Conservation (phyloP, 2,888 invertebrate genomes). For the Eupithecia dodoneata region DNA sequence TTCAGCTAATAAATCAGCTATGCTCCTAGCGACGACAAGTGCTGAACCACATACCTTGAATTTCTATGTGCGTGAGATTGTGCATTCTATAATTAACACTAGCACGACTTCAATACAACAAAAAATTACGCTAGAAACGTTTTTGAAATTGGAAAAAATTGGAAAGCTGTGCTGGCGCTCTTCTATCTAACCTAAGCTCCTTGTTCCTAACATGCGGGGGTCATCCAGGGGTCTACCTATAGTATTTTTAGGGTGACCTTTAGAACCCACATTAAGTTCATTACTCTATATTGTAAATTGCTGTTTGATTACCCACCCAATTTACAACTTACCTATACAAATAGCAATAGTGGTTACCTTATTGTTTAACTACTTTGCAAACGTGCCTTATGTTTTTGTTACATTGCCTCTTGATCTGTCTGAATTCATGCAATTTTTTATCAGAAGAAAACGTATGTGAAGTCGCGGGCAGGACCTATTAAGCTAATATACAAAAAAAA, state of each 20-base stretch:
- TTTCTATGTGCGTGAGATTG: neutral
- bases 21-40: too few species aligned
- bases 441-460: too few species aligned
- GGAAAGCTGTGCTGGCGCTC: neutral
- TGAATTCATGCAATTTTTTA: too few species aligned
- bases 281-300: neutral
- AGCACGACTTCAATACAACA: neutral
- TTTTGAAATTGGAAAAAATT: neutral
- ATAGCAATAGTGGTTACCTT: neutral
- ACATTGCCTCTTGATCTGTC: neutral
- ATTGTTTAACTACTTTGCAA: neutral
- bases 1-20: too few species aligned
- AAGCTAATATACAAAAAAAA: too few species aligned
- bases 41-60: too few species aligned
- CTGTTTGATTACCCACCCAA: constrained; percentile 1
- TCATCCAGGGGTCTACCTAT: neutral
- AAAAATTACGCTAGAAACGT: neutral
- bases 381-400: neutral
- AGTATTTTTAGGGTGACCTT: neutral
- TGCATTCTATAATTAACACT: neutral
- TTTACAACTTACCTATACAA: neutral
- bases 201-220: neutral
- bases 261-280: neutral
- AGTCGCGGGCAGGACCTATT: too few species aligned
- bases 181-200: neutral